phyloP scores from a whole-genome alignment of 2,888 invertebrate species.

The Leptura quadrifasciata region DNA sequence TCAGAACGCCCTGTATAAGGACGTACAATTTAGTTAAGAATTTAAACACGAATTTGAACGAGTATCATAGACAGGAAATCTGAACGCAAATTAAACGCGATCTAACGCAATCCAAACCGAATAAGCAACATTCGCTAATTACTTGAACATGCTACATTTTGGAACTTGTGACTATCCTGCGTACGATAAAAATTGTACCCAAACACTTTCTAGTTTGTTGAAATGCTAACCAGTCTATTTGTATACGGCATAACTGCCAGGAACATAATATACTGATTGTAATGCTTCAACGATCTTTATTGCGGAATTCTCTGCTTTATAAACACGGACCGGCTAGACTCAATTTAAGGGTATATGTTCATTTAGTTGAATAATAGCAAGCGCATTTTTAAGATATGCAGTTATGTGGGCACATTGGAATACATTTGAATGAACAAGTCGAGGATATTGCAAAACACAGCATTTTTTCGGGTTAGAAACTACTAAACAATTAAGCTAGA shows the following conservation, averaged over 20 bases:
- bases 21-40: too few relatives aligned
- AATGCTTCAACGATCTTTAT: slow-evolving; percentile 28
- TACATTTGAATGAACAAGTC: too few relatives aligned
- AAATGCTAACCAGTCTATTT: slow-evolving; percentile 26
- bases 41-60: too few relatives aligned
- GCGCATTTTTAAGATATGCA: too few relatives aligned
- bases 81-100: background rate
- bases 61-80: background rate
- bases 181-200: slow-evolving; percentile 28
- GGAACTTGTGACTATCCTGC: slow-evolving; percentile 15
- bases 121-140: slow-evolving; percentile 26
- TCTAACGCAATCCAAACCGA: slow-evolving; percentile 31
- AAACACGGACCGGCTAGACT: slow-evolving; percentile 32
- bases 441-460: too few relatives aligned
- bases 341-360: background rate
- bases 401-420: too few relatives aligned
- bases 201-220: slow-evolving; percentile 31
- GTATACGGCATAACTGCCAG: slow-evolving; percentile 17
- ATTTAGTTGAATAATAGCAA: background rate
- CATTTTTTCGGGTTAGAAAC: too few relatives aligned
- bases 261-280: slow-evolving; percentile 33
- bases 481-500: too few relatives aligned
- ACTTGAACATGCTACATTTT: slow-evolving; percentile 11
- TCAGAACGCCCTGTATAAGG: too few relatives aligned
- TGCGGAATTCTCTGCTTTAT: slow-evolving; percentile 20